Base-by-base conservation (phyloP, 2,888 invertebrate genomes). In the Vesta saturnalis region DNA sequence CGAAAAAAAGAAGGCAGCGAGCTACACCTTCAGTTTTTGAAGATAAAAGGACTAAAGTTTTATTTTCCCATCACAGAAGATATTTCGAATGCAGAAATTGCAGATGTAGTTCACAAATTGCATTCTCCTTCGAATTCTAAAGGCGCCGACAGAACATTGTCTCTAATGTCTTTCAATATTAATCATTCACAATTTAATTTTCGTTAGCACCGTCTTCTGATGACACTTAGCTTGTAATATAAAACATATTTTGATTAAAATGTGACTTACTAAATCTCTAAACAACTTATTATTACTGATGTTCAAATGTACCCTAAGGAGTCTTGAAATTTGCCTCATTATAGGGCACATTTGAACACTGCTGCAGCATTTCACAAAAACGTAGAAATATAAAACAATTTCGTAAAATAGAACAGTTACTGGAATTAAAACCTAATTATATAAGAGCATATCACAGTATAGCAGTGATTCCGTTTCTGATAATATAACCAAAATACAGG, bases 21-120 rank as follows among this genome's bases (percentile, higher is more conserved):
- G 6, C 16, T 52, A 52, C 52, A 52, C 2, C 15, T 52, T 52
- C 52, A 52, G 43, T n/a, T n/a, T n/a, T n/a, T n/a, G n/a, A n/a
- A n/a, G n/a, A n/a, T n/a, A n/a, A n/a, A n/a, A n/a, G n/a, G 43
- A 2, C 12, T 43, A 43, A 6, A 43, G 2, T 43, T 43, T 43
- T 4, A 43, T 43, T 43, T 43, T 43, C 43, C 43, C 14, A 5
- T 1, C 14, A 10, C 14, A 5, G 43, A 43, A 12, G 43, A 43
- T 14, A 43, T 43, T 43, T 43, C 43, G 14, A 43, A 4, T 12
- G 43, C 14, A 4, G 43, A 43, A 43, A 2, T 6, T 43, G 43
- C 2, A 4, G 43, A 43, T 43, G 43, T 43, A 43, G 5, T 43
- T 43, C 14, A 10, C n/a, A n/a, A n/a, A n/a, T n/a, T n/a, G n/a